A percentile compares a stretch with the other conserved stretches of the same genome.
These are phyloP conservation scores for Scleropages formosus DNA, from an alignment of 2,797 vertebrate genomes.

Conservation along the genomic window DNA sequence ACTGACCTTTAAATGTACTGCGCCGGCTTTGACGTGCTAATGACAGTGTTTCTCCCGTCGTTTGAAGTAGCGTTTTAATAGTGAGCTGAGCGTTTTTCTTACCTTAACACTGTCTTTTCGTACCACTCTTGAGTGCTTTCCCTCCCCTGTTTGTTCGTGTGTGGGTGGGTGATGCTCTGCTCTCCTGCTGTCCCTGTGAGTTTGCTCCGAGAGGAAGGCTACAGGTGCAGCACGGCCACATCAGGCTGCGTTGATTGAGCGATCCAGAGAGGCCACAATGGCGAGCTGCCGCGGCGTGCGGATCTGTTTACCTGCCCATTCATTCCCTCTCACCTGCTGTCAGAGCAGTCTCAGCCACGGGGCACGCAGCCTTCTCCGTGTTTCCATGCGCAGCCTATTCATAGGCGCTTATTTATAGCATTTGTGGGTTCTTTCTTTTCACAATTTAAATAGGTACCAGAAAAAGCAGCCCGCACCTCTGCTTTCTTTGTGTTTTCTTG, in stretches of 20 bases:
- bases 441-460: not conserved
- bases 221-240: not conserved
- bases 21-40: too few relatives aligned
- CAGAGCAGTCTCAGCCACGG: not conserved
- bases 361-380: not conserved
- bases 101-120: not conserved
- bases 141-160: not conserved
- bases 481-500: not conserved
- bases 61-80: too few relatives aligned
- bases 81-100: too few relatives aligned
- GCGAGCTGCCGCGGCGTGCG: not conserved
- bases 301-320: not conserved
- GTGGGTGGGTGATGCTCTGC: too few relatives aligned
- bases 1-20: too few relatives aligned
- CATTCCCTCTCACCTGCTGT: not conserved
- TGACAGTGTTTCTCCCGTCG: too few relatives aligned
- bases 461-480: not conserved
- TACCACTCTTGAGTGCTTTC: not conserved
- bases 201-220: not conserved
- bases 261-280: not conserved
- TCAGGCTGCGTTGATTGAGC: not conserved
- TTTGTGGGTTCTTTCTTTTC: not conserved
- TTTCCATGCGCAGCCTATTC: not conserved
- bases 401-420: not conserved
- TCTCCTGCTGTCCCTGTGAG: not conserved